Base-by-base conservation (phyloP, 1,140 invertebrate genomes). In the Pseudomyrmex concolor region DNA sequence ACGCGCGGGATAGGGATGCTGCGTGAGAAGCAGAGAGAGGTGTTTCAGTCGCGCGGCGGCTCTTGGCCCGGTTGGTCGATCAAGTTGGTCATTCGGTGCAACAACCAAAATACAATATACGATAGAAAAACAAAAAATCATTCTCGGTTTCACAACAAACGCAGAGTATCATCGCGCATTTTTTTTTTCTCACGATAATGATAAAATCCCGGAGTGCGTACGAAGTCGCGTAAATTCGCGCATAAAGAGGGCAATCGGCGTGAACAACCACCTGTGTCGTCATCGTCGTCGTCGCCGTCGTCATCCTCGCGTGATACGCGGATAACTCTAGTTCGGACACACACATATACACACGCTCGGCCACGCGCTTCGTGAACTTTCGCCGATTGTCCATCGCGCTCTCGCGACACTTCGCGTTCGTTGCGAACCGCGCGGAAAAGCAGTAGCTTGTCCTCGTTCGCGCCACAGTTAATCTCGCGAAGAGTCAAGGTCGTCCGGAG, bases 41-140 rank as follows among this genome's bases (percentile, higher is more conserved):
- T 83, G 83, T 89, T 90, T 92, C 90, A 92, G 92, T 92, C 90
- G 92, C 87, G 92, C 91, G 91, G 91, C 91, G 89, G 91, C 92
- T 92, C 86, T 92, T 90, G 91, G 60, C 87, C 86, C 82, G 91
- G 88, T 83, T 88, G 87, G 90, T 91, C 87, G 88, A 90, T 91
- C 85, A 87, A 89, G 88, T 81, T 89, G 22, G 13, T 83, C 54
- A 34, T 76, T 48, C 57, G 19, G 76, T 7, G 34, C 34, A 0
- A 34, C 34, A 34, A 34, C 3, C 34, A 34, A 34, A 34, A 34
- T 0, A 34, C 5, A 34, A 34, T 34, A 34, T 34, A 7, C 34
- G 34, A 34, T 34, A 34, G 34, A 34, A 34, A 34, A 34, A 34
- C 5, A 34, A 34, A 34, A 34, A 34, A 34, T 34, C 34, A 34